phyloP scores from a whole-genome alignment of 2,888 invertebrate species.

The Neocrepidodera transversa region DNA sequence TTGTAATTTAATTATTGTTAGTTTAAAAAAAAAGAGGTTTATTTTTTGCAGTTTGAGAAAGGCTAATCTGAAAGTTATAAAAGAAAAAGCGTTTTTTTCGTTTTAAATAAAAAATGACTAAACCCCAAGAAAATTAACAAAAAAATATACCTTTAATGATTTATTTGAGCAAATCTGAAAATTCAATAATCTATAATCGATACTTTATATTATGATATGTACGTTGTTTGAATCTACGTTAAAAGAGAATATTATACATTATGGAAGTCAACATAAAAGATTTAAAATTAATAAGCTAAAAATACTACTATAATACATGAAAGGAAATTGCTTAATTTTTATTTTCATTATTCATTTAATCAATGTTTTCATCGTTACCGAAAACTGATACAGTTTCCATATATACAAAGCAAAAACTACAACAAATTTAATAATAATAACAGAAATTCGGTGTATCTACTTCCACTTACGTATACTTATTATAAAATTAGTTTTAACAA shows the following conservation, averaged over 20 bases:
- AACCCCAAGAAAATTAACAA: too few species aligned
- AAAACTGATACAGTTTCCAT: constrained; percentile 23
- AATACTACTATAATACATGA: not conserved
- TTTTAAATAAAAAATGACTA: too few species aligned
- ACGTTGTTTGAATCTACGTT: constrained; percentile 12
- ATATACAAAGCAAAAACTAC: not conserved
- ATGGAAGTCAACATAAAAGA: constrained; percentile 16
- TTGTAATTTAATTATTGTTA: too few species aligned
- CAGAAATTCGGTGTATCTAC: not conserved
- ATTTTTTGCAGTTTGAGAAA: too few species aligned
- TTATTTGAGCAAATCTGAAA: constrained; percentile 13
- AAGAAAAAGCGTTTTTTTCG: too few species aligned
- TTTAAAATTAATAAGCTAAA: not conserved
- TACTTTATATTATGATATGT: constrained; percentile 22
- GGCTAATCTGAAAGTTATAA: too few species aligned
- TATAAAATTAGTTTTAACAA: not conserved
- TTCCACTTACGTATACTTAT: too few species aligned
- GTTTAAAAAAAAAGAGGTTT: too few species aligned
- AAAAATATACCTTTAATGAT: too few species aligned
- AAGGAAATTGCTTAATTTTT: constrained; percentile 1
- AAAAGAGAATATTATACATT: constrained; percentile 10
- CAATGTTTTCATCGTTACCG: constrained; percentile 1
- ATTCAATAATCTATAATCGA: not conserved
- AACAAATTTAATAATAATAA: too few species aligned
- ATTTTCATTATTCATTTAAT: not conserved